Base-by-base conservation (phyloP, 1,140 invertebrate genomes). In the Zeugodacus cucurbitae region DNA sequence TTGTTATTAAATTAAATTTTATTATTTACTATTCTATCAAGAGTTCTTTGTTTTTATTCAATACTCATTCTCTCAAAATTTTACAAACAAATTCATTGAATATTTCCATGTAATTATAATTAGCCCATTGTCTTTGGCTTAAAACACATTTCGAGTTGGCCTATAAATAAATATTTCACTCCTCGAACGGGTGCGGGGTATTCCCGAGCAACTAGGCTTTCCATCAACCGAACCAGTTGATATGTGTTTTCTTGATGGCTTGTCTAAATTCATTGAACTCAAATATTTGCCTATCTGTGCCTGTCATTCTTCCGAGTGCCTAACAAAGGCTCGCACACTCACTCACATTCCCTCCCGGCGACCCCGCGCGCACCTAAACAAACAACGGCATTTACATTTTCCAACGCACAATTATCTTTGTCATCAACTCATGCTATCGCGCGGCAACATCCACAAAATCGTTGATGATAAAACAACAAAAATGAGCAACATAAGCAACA, bases 261-360 rank as follows among this genome's bases (percentile, higher is more conserved):
- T 82, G 74, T 82, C 41, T 44, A 82, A 82, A 82, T 82, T 54
- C 74, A 82, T 82, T 82, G 74, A 82, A 82, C 74, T 82, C 74
- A 82, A 82, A 82, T 82, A 82, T 82, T 82, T 82, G 41, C 41
- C 22, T 82, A 82, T 48, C 74, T 82, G 74, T 44, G 37, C 41
- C 41, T 48, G 74, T 82, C 74, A 82, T 74, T 74, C 67, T 34
- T 37, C 20, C 67, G 32, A 74, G 67, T 37, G 32, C 67, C 67
- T 26, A 7, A 82, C n/a, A 48, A 48, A 41, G 6, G n/a, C 41
- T 5, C 26, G 10, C 74, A 48, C n/a, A 11, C 41, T 10, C 41
- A 26, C 74, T 29, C 34, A 26, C 41, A 10, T 41, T 22, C 22
- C 17, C 58, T 17, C n/a, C n/a, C 17, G 58, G 20, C 22, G 58